phyloP scores from a whole-genome alignment of 2,888 invertebrate species.

The Octodonta nipae region DNA sequence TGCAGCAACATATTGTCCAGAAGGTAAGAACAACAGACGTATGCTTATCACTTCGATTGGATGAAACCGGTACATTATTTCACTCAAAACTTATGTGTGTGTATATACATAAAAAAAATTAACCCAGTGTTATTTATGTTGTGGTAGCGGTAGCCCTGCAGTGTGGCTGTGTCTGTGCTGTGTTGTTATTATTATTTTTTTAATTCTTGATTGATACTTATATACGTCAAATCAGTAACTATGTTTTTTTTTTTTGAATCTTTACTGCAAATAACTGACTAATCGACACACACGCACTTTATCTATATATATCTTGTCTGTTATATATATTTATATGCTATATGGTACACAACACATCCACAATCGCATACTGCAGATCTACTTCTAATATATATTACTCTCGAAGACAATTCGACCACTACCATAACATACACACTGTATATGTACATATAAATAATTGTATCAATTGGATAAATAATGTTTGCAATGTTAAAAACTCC shows the following conservation, averaged over 20 bases:
- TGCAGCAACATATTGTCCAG: too few relatives aligned
- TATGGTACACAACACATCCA: conserved; percentile 34
- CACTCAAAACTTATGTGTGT: too few relatives aligned
- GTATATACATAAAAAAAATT: conserved; percentile 6
- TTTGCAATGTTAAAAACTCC: too few relatives aligned
- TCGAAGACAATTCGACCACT: conserved; percentile 29
- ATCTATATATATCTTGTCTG: conserved; percentile 4
- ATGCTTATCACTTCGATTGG: too few relatives aligned
- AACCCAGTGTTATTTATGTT: conserved; percentile 27
- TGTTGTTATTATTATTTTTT: conserved; percentile 28
- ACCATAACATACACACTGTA: conserved; percentile 28
- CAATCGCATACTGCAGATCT: conserved; percentile 31
- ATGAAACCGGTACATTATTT: too few relatives aligned
- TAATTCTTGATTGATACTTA: too few relatives aligned
- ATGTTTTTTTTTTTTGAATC: conserved; percentile 23
- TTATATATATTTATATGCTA: conserved; percentile 9
- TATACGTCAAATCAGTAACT: too few relatives aligned
- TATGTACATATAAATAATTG: too few relatives aligned
- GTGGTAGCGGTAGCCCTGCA: conserved; percentile 39
- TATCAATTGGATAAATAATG: too few relatives aligned
- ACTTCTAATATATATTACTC: too few relatives aligned
- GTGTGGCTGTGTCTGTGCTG: conserved; percentile 38
- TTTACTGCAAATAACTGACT: too few relatives aligned
- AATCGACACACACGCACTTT: conserved; percentile 29
- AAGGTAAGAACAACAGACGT: too few relatives aligned